These are phyloP conservation scores for Garrulus glandarius DNA, from an alignment of 2,797 vertebrate genomes.

Conservation along the genomic window DNA sequence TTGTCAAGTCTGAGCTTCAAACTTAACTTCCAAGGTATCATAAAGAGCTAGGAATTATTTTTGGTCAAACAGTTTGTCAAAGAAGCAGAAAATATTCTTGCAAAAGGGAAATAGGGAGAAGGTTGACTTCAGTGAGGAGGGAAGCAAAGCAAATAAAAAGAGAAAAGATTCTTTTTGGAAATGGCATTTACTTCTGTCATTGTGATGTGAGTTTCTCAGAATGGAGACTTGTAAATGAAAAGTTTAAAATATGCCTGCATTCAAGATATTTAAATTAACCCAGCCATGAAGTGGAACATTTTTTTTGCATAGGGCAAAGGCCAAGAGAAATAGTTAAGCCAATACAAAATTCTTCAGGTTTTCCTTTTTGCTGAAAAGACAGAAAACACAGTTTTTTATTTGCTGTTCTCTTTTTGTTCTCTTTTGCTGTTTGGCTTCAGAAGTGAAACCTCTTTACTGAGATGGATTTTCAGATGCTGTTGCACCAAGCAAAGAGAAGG, in stretches of 20 bases:
- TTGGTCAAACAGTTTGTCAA: neutral
- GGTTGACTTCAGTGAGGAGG: neutral
- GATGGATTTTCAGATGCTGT: neutral
- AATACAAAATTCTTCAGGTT: conserved; percentile 23
- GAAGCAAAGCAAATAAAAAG: neutral
- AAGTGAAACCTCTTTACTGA: neutral
- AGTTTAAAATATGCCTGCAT: neutral
- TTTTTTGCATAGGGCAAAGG: conserved; percentile 25
- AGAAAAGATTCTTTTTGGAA: neutral
- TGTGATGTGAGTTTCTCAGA: neutral
- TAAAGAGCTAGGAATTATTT: neutral
- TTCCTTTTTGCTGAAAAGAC: conserved; percentile 44
- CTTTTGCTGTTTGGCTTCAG: neutral
- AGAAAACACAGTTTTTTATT: neutral
- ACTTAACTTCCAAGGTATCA: neutral
- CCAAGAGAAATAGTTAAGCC: conserved; percentile 41
- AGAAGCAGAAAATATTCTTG: neutral
- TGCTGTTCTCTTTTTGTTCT: neutral
- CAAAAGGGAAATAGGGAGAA: neutral
- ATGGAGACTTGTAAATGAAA: neutral
- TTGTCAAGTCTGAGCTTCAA: neutral
- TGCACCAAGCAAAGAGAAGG: neutral
- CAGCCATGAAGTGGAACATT: neutral
- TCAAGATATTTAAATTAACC: conserved; percentile 3
- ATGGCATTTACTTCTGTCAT: neutral